Evolutionary conservation across 2,113 vertebrate genomes (phyloP).

Genomic region (Gymnocephalus cernua): DNA sequence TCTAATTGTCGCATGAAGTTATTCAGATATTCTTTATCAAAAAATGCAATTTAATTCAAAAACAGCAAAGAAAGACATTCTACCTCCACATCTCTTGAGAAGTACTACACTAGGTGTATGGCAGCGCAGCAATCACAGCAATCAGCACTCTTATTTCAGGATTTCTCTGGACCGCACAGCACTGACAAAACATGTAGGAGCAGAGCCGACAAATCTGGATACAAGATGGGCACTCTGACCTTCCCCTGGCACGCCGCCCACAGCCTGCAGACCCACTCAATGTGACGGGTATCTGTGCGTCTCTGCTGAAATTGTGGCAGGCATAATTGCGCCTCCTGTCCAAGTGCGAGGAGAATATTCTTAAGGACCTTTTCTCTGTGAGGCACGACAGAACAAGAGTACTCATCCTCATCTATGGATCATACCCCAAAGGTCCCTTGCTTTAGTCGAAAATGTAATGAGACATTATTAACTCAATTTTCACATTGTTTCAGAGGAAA

Average conservation of each 20-base stretch:
- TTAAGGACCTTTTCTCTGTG: slow-evolving; percentile 85
- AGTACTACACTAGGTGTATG: slow-evolving; percentile 44
- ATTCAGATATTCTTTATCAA: slow-evolving; percentile 12
- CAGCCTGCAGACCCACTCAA: slow-evolving; percentile 81
- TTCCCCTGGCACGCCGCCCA: slow-evolving; percentile 84
- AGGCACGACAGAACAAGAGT: slow-evolving; percentile 81
- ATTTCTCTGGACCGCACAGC: slow-evolving; percentile 62
- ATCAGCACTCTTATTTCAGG: slow-evolving; percentile 75
- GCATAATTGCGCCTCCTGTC: slow-evolving; percentile 85
- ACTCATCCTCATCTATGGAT: slow-evolving; percentile 77
- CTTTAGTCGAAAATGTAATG: slow-evolving; percentile 80
- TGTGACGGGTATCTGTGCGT: slow-evolving; percentile 80
- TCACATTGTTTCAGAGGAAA: slow-evolving; percentile 71
- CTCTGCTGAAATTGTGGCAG: slow-evolving; percentile 79
- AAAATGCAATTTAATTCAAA: slow-evolving; percentile 41
- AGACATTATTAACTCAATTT: slow-evolving; percentile 85
- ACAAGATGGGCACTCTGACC: slow-evolving; percentile 86
- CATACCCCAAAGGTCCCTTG: slow-evolving; percentile 80
- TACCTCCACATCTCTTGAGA: slow-evolving; percentile 42
- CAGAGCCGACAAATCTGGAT: slow-evolving; percentile 81
- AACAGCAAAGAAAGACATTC: slow-evolving; percentile 19
- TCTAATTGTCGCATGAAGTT: slow-evolving; percentile 1
- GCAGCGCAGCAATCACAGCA: slow-evolving; percentile 71
- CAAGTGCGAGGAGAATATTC: slow-evolving; percentile 83
- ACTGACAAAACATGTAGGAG: slow-evolving; percentile 79